These are phyloP conservation scores for Merops nubicus DNA, from an alignment of 2,113 vertebrate species.

Conservation along the genomic window DNA sequence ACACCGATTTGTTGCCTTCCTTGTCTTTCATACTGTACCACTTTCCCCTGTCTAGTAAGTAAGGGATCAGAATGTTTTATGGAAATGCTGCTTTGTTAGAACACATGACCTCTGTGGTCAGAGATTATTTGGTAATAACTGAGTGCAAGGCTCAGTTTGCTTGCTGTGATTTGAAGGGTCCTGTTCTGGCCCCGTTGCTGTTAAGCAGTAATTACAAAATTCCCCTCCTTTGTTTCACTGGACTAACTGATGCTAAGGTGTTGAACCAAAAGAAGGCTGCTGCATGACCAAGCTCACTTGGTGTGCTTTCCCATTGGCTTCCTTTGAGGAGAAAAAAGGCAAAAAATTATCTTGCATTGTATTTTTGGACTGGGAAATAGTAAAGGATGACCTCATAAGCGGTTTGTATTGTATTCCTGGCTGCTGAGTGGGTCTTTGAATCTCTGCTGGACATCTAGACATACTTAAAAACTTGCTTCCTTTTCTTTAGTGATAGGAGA, in stretches of 20 bases:
- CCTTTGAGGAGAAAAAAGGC: background rate
- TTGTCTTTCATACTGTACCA: background rate
- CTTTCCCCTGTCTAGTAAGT: background rate
- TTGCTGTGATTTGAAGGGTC: background rate
- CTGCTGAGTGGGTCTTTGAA: background rate
- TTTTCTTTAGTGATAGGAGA: background rate
- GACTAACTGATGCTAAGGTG: background rate
- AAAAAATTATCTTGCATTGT: background rate
- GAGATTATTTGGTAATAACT: background rate
- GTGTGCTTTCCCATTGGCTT: background rate
- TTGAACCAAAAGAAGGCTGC: background rate
- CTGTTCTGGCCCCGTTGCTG: background rate
- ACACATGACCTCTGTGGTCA: background rate
- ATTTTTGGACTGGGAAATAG: background rate
- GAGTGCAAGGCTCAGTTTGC: background rate
- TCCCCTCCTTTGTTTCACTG: rapidly evolving
- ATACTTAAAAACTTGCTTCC: background rate
- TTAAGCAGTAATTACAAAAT: background rate
- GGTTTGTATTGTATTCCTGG: background rate
- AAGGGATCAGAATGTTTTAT: background rate
- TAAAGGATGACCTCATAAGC: background rate
- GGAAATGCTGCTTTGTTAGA: background rate
- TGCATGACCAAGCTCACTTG: background rate
- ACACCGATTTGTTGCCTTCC: background rate
- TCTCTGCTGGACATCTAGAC: background rate